Percentiles rank a stretch among this genome's conserved stretches.
phyloP scores from a whole-genome alignment of 2,888 invertebrate species.

The Tiliacea aurago region DNA sequence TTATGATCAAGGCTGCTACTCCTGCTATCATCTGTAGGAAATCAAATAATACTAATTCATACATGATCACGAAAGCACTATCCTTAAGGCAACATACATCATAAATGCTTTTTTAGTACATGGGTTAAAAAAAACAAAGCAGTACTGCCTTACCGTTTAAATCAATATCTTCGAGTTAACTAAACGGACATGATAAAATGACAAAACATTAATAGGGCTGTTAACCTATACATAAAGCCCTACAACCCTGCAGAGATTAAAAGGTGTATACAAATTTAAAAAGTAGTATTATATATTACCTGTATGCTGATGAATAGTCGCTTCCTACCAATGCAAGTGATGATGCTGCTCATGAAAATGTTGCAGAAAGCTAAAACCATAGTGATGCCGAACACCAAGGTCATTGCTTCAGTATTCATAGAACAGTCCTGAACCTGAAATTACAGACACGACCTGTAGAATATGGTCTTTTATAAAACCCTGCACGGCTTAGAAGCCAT shows the following conservation, averaged over 20 bases:
- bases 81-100: neutral
- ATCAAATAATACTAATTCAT: neutral
- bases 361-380: conserved; percentile 75
- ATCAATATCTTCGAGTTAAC: neutral
- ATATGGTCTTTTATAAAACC: neutral
- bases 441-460: neutral
- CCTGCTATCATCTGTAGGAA: conserved; percentile 78
- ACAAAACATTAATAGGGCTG: neutral
- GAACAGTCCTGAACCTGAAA: conserved; percentile 77
- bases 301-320: conserved; percentile 83
- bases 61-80: neutral
- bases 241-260: too few species aligned
- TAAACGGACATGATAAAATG: neutral
- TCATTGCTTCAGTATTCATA: conserved; percentile 81
- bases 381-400: conserved; percentile 76
- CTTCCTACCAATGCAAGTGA: conserved; percentile 85
- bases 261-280: neutral
- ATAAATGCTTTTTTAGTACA: too few species aligned
- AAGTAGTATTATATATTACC: conserved; percentile 67
- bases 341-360: conserved; percentile 79
- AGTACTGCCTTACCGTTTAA: neutral
- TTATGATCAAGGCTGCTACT: conserved; percentile 74
- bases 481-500: neutral
- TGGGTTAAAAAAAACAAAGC: neutral
- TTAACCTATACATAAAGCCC: neutral